These are phyloP conservation scores for Merluccius polli DNA, from an alignment of 2,797 vertebrate genomes.

Conservation along the genomic window DNA sequence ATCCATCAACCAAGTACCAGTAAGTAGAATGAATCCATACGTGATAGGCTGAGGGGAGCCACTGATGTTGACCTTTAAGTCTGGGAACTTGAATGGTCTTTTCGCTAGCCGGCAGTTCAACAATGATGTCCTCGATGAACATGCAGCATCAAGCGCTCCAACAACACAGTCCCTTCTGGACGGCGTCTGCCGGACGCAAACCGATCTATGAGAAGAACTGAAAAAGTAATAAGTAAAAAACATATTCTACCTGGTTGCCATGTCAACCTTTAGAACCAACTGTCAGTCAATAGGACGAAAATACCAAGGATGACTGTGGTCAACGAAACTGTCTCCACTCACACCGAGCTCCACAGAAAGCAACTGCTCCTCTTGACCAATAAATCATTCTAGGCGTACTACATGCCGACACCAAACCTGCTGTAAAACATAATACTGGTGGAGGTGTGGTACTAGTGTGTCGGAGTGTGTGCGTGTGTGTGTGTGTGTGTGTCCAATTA, in stretches of 20 bases:
- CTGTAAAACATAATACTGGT: not conserved
- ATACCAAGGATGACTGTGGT: not conserved
- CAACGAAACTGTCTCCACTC: not conserved
- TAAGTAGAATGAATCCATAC: not conserved
- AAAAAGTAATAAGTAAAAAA: not conserved
- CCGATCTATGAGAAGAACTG: not conserved
- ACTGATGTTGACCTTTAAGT: not conserved
- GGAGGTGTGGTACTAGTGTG: not conserved
- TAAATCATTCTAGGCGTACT: not conserved
- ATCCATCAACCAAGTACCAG: not conserved
- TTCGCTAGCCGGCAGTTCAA: not conserved
- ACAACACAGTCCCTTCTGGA: not conserved
- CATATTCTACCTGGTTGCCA: not conserved
- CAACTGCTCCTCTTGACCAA: not conserved
- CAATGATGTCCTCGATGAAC: not conserved
- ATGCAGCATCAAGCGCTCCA: not conserved
- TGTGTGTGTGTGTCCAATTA: constrained; percentile 34
- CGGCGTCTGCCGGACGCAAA: not conserved
- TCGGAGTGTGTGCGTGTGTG: not conserved
- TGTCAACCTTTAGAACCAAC: not conserved
- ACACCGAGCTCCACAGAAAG: not conserved
- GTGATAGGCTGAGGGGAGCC: not conserved
- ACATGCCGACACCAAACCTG: not conserved
- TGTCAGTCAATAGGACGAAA: not conserved
- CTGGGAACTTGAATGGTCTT: too few species aligned